These are phyloP conservation scores for Drosophila formosana DNA, from an alignment of 2,888 invertebrate species.

Conservation along the genomic window DNA sequence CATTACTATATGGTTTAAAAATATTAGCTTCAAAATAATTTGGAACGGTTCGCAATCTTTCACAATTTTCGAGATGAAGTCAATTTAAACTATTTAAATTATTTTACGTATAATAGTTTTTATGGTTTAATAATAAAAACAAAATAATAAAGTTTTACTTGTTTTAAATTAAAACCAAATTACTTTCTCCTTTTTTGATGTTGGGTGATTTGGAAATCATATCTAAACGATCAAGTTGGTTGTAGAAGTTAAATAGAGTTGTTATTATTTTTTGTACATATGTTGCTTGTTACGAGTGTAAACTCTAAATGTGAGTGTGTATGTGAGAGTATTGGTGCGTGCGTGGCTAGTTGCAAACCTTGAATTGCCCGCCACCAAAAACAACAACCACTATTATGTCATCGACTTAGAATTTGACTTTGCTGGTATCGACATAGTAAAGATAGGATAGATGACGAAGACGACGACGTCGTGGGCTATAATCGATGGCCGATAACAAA, in stretches of 20 bases:
- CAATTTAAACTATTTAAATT: too few relatives aligned
- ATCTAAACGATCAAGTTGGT: too few relatives aligned
- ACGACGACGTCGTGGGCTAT: not conserved
- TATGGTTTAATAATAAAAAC: too few relatives aligned
- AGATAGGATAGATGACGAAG: constrained; percentile 2
- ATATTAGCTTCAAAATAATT: too few relatives aligned
- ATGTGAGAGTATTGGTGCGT: not conserved
- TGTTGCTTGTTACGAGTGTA: not conserved
- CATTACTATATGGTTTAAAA: too few relatives aligned
- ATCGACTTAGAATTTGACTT: not conserved
- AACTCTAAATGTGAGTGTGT: not conserved
- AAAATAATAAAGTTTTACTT: too few relatives aligned
- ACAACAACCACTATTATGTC: constrained; percentile 26
- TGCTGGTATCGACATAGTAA: constrained; percentile 1
- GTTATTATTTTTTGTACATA: not conserved
- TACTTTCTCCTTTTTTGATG: too few relatives aligned
- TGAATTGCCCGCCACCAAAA: constrained; percentile 76
- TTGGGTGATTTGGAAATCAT: too few relatives aligned
- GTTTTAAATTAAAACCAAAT: too few relatives aligned
- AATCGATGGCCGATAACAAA: constrained; percentile 7
- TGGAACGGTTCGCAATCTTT: too few relatives aligned
- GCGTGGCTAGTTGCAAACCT: constrained; percentile 70
- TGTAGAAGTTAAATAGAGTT: not conserved
- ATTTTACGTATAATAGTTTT: too few relatives aligned
- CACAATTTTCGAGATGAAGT: too few relatives aligned